Evolutionary conservation across 1,140 invertebrate genomes (phyloP).

Genomic region (Microplitis mediator): DNA sequence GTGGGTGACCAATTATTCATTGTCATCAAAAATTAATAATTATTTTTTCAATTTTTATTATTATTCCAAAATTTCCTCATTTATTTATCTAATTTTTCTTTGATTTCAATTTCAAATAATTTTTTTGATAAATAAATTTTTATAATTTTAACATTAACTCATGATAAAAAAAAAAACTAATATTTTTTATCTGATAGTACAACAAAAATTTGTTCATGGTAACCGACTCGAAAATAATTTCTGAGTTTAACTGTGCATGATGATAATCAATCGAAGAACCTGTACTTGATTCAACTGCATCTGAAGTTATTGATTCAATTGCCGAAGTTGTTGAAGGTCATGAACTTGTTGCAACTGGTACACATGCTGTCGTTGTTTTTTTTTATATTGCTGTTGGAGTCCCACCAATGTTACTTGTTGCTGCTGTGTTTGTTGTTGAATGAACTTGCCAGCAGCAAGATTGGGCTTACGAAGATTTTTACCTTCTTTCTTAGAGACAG

Average conservation of each 20-base stretch:
- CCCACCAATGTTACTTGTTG: constrained; percentile 49
- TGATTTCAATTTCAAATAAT: too few species aligned
- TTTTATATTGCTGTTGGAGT: constrained; percentile 58
- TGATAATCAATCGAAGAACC: constrained; percentile 36
- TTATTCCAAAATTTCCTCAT: background rate
- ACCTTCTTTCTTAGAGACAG: constrained; percentile 77
- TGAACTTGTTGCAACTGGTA: constrained; percentile 59
- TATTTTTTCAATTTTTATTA: too few species aligned
- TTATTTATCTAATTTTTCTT: background rate
- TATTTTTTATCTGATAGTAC: background rate
- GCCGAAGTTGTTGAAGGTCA: constrained; percentile 50
- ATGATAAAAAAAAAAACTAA: too few species aligned
- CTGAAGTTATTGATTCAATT: constrained; percentile 59
- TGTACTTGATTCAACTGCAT: constrained; percentile 58
- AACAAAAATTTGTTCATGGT: constrained; percentile 4
- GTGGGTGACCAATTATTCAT: constrained; percentile 2
- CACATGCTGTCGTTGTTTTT: constrained; percentile 59
- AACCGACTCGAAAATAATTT: constrained; percentile 7
- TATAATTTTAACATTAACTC: too few species aligned
- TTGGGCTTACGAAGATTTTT: constrained; percentile 65
- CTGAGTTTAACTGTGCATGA: constrained; percentile 1
- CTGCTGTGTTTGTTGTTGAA: constrained; percentile 38
- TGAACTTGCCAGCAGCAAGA: constrained; percentile 35
- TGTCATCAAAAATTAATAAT: background rate
- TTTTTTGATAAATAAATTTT: background rate